Conservation (phyloP, 2,888 invertebrate genomes). For the Bembecia ichneumoniformis region DNA sequence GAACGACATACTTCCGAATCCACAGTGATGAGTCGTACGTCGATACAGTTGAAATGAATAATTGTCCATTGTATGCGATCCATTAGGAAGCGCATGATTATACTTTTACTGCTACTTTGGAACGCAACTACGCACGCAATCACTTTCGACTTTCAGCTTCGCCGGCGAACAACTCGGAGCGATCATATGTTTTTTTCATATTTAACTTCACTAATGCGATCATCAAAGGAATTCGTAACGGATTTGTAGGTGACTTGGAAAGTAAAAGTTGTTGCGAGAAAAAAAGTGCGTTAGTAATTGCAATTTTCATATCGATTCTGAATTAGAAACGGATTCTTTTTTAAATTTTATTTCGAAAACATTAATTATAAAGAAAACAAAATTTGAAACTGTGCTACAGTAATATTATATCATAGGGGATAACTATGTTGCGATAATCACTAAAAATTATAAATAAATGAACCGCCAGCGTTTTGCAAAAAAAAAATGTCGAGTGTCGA, state of each 20-base stretch:
- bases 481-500: no score
- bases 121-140: constrained; percentile 53
- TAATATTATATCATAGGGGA: no score
- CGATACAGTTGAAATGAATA: constrained; percentile 14
- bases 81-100: constrained; percentile 49
- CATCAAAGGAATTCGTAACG: constrained; percentile 19
- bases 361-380: no score
- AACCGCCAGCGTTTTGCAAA: no score
- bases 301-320: no score
- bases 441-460: no score
- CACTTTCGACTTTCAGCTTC: constrained; percentile 60
- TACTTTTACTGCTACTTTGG: constrained; percentile 50
- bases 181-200: constrained; percentile 17
- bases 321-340: no score
- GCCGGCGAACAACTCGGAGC: constrained; percentile 15
- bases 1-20: constrained; percentile 37
- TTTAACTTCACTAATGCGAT: constrained; percentile 13
- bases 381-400: no score
- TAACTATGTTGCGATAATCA: no score
- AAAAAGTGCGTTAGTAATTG: neutral
- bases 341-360: no score
- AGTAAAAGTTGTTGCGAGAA: constrained; percentile 17
- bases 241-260: constrained; percentile 16
- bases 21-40: constrained; percentile 19
- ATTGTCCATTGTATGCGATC: constrained; percentile 32